These are phyloP conservation scores for Lasioglossum leucozonium DNA, from an alignment of 2,888 invertebrate genomes.

Conservation along the genomic window DNA sequence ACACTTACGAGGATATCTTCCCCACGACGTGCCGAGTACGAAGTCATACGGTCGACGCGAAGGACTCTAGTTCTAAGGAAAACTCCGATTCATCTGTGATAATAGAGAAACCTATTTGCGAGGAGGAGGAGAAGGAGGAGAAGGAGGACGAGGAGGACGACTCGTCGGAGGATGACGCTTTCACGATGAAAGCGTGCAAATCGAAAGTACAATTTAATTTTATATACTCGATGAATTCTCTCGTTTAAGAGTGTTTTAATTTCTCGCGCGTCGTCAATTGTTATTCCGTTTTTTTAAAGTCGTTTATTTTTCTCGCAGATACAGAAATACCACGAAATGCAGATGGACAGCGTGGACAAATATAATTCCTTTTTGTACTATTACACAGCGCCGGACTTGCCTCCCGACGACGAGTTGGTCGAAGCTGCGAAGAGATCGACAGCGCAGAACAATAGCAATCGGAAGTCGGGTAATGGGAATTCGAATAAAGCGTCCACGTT, in stretches of 20 bases:
- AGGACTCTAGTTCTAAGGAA: conserved; percentile 46
- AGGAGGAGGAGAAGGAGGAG: conserved; percentile 22
- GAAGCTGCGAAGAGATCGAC: conserved; percentile 72
- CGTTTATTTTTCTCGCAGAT: conserved; percentile 27
- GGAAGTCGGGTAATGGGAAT: conserved; percentile 23
- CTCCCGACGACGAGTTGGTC: conserved; percentile 84
- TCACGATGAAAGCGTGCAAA: conserved; percentile 38
- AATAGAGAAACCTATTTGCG: conserved; percentile 32
- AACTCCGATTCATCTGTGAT: conserved; percentile 46
- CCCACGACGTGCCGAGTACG: conserved; percentile 56
- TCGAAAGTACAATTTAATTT: conserved; percentile 43
- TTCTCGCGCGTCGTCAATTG: not conserved
- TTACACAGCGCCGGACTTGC: conserved; percentile 86
- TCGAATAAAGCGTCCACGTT: conserved; percentile 31
- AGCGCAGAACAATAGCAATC: conserved; percentile 45
- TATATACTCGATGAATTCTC: not conserved
- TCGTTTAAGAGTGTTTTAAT: no score
- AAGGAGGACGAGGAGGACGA: not conserved
- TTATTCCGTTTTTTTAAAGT: not conserved
- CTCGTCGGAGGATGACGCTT: conserved; percentile 40
- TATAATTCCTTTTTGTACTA: conserved; percentile 87
- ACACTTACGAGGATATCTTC: conserved; percentile 66
- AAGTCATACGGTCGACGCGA: conserved; percentile 53
- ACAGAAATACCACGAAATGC: conserved; percentile 39
- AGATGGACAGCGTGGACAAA: conserved; percentile 80